phyloP scores from a whole-genome alignment of 2,113 vertebrate species.

The Todiramphus saurophagus region DNA sequence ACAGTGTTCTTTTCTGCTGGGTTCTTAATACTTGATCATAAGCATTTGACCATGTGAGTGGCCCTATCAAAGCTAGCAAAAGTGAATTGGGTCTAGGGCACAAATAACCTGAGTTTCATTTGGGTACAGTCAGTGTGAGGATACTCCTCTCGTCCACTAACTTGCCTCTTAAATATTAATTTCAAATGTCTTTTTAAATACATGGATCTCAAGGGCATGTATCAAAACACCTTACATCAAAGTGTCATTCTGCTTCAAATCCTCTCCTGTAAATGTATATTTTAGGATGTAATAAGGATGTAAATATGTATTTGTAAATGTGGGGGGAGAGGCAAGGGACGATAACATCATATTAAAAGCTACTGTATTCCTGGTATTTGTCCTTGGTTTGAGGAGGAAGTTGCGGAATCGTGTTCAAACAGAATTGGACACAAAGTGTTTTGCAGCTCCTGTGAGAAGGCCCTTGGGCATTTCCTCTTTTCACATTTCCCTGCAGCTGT shows the following conservation, averaged over 20 bases:
- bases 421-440: not conserved
- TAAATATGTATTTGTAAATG: not conserved
- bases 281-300: not conserved
- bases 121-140: not conserved
- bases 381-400: not conserved
- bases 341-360: not conserved
- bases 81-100: not conserved
- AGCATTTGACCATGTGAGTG: not conserved
- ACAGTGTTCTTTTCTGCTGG: not conserved
- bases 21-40: not conserved
- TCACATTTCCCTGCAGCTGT: not conserved
- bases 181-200: not conserved
- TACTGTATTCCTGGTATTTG: not conserved
- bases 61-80: not conserved
- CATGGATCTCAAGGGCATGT: accelerated
- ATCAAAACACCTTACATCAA: not conserved
- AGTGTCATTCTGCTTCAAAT: not conserved
- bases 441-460: not conserved
- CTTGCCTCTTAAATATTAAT: accelerated
- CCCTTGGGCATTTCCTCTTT: not conserved
- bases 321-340: not conserved
- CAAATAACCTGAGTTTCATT: not conserved
- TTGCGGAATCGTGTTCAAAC: not conserved
- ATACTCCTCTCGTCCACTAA: not conserved
- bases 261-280: not conserved